Evolutionary conservation across 2,888 invertebrate genomes (phyloP).

Genomic region (Blomia tropicalis): DNA sequence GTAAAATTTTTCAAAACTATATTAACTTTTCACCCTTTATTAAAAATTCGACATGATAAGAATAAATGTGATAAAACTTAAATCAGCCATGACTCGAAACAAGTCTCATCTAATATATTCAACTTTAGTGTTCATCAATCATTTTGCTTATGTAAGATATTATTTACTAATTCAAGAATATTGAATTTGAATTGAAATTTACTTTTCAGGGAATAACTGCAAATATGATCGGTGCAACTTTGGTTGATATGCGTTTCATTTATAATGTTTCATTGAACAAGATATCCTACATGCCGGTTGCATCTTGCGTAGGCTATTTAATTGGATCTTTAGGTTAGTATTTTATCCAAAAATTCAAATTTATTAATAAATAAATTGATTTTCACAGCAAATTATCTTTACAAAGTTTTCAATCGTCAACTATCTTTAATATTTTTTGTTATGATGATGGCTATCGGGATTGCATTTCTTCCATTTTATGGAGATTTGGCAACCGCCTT

Average conservation of each 20-base stretch:
- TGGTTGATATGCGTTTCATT: conserved; percentile 3
- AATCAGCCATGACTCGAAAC: too few relatives aligned
- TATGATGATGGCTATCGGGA: background rate
- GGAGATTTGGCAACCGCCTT: background rate
- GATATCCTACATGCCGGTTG: background rate
- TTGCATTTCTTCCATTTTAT: background rate
- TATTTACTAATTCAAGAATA: background rate
- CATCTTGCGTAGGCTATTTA: background rate
- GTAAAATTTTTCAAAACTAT: too few relatives aligned
- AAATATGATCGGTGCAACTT: background rate
- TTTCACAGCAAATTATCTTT: background rate
- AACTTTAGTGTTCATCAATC: conserved; percentile 1
- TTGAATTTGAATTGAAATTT: background rate
- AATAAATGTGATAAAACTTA: too few relatives aligned
- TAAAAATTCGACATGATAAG: too few relatives aligned
- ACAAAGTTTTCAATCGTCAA: background rate
- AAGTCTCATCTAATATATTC: conserved; percentile 12
- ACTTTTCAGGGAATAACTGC: background rate
- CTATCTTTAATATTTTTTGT: background rate
- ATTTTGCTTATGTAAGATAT: conserved; percentile 14
- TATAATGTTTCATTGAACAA: background rate
- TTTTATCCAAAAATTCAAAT: too few relatives aligned
- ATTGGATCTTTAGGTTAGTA: background rate
- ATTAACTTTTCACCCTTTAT: too few relatives aligned
- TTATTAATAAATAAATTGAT: too few relatives aligned